Evolutionary conservation across 2,888 invertebrate genomes (phyloP), one percentile per base, ranked within the genome.

Genomic region (Parascotia fuliginaria): DNA sequence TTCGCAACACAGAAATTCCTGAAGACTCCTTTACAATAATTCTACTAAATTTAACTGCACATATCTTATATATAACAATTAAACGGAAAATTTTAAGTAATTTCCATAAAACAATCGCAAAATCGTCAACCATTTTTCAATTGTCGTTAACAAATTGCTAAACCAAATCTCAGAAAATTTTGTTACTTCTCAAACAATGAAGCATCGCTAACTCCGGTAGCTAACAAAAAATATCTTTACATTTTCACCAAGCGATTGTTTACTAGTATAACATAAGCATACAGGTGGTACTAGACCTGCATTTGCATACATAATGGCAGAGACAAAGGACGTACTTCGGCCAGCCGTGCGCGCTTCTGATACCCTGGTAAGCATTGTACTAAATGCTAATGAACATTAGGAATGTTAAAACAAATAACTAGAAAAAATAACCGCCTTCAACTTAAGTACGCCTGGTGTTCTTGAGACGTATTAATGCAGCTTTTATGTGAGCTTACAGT

Each of bases 281-380:
- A 84, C 89, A 89, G 89, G 84, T 86, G 84, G 68, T 82, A 79
- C 73, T 53, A 60, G 60, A 54, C 61, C 66, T 66, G 70, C 78
- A 81, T 83, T 81, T 78, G 74, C 82, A 83, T 91, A 87, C 85
- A 75, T 88, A 87, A 87, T 86, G 81, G 83, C 73, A 72, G 85
- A 85, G 82, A 90, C 90, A 90, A 89, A 87, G 83, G 79, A 77
- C 73, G 73, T 73, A 75, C 74, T 73, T 68, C 77, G 78, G 75
- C 77, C 75, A 71, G 69, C 76, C 74, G 80, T 75, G 77, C 82
- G 81, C 81, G 83, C 85, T 84, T 82, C 79, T 82, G 83, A 80
- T 74, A 65, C 77, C 81, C 83, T 77, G 78, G 81, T 83, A 73
- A 74, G 77, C 78, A 85, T 88, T 88, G 83, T 87, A 79, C 81